phyloP scores from a whole-genome alignment of 2,797 vertebrate species.

The Myotis findleyi region DNA sequence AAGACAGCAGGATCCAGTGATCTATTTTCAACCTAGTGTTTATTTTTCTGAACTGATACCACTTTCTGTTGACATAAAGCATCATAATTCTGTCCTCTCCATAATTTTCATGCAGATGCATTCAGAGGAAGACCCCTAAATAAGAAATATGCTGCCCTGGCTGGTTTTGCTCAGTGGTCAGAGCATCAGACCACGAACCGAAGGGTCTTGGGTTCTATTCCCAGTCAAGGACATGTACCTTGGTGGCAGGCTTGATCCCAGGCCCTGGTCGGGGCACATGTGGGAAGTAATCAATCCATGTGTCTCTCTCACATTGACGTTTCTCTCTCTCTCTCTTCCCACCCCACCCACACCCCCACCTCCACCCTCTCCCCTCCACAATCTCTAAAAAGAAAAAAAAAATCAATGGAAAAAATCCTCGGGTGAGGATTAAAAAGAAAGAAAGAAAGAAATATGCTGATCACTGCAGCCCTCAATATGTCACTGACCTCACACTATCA shows the following conservation, averaged over 20 bases:
- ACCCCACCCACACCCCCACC: fast-evolving
- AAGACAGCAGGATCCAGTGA: constrained; percentile 50
- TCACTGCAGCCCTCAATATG: neutral
- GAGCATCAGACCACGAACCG: neutral
- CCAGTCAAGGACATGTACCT: neutral
- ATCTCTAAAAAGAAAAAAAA: neutral
- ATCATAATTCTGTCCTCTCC: constrained; percentile 27
- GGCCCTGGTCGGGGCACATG: neutral
- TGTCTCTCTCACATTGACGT: neutral
- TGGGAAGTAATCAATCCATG: neutral
- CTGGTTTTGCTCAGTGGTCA: neutral
- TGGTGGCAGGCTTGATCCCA: neutral
- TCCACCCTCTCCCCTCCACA: no score
- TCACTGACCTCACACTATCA: neutral
- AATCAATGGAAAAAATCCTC: neutral
- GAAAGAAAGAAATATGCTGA: neutral
- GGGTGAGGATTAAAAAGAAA: neutral
- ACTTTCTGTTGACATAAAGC: constrained; percentile 62
- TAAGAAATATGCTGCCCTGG: neutral
- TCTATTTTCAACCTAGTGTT: constrained; percentile 58
- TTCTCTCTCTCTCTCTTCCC: neutral
- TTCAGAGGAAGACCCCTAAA: constrained; percentile 43
- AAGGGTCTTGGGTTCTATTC: neutral
- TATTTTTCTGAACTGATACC: constrained; percentile 6
- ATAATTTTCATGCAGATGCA: constrained; percentile 65